These are phyloP conservation scores for Drosophila nr. fundita DNA, from an alignment of 2,888 invertebrate species.

Conservation along the genomic window DNA sequence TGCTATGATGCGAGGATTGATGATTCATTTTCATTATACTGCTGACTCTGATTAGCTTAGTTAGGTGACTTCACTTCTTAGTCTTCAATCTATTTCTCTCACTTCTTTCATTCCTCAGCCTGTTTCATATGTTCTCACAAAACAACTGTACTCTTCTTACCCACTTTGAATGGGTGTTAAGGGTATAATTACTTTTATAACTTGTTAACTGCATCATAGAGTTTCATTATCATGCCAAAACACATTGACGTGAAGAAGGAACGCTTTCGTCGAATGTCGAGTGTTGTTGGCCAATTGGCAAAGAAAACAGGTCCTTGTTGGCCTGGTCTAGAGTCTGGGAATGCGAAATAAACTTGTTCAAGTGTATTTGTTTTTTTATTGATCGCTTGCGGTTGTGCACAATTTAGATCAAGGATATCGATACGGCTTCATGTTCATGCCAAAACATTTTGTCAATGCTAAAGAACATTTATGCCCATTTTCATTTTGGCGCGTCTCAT, in stretches of 20 bases:
- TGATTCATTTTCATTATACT: not conserved
- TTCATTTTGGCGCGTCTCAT: conserved; percentile 59
- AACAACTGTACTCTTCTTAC: not conserved
- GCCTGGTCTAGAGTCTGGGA: conserved; percentile 27
- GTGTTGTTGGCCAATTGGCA: conserved; percentile 9
- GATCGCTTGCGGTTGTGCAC: conserved; percentile 82
- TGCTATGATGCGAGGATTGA: not conserved
- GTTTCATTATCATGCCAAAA: conserved; percentile 26
- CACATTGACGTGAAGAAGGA: conserved; percentile 22
- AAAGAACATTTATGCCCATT: conserved; percentile 74
- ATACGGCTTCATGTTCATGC: conserved; percentile 74
- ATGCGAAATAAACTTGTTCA: conserved; percentile 64
- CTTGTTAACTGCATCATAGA: conserved; percentile 69
- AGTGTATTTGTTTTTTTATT: conserved; percentile 68
- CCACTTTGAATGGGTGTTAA: not conserved
- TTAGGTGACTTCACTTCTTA: not conserved
- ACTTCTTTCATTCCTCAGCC: not conserved
- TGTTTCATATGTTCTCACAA: not conserved
- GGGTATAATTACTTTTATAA: conserved; percentile 62
- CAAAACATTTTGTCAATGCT: conserved; percentile 78
- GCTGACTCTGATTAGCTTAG: not conserved
- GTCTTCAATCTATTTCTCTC: not conserved
- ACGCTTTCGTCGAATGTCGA: conserved; percentile 16
- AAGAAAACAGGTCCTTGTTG: not conserved
- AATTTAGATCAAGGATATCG: conserved; percentile 82